Base-by-base conservation (phyloP, 2,113 vertebrate species). In the Xenopus borealis region DNA sequence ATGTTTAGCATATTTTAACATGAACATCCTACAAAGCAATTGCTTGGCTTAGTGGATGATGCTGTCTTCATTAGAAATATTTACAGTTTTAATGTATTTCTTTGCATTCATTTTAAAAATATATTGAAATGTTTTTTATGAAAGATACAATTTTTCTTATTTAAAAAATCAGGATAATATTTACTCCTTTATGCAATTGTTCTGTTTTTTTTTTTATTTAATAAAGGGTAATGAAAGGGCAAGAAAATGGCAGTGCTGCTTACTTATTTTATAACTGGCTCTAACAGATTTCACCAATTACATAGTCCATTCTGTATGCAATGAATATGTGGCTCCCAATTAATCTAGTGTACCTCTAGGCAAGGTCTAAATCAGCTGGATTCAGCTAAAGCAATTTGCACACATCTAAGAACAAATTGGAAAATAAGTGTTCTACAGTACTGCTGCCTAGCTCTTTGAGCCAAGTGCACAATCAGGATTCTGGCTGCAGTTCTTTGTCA, bases 331-430 rank as follows among this genome's bases (percentile, higher is more conserved):
- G 86, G 83, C 81, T 92, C 84, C 86, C 91, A 93, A 92, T 93
- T 93, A 93, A 93, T 93, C 90, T 92, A 83, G 84, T 80, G 85
- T 83, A 90, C 91, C 91, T 92, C 83, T 85, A 91, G 92, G 92
- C 92, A 91, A 92, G 91, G 89, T 91, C 91, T 92, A 92, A 92
- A 91, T 93, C 91, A 93, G 92, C 89, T 91, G 90, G 89, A 89
- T 91, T 90, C 86, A 88, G 89, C 87, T 81, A 90, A 90, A 91
- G 91, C 90, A 93, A 93, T 93, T 93, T 93, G 88, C 90, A 91
- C 89, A 90, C 86, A 88, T 88, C 90, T 91, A 90, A 92, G 90
- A 91, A 89, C 89, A 93, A 93, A 93, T 93, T 93, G 91, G 90
- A 91, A 91, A 93, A 89, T 92, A 91, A 92, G 90, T 91, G 92